These are phyloP conservation scores for Cossypha polioptera DNA, from an alignment of 2,797 vertebrate species.

Conservation along the genomic window DNA sequence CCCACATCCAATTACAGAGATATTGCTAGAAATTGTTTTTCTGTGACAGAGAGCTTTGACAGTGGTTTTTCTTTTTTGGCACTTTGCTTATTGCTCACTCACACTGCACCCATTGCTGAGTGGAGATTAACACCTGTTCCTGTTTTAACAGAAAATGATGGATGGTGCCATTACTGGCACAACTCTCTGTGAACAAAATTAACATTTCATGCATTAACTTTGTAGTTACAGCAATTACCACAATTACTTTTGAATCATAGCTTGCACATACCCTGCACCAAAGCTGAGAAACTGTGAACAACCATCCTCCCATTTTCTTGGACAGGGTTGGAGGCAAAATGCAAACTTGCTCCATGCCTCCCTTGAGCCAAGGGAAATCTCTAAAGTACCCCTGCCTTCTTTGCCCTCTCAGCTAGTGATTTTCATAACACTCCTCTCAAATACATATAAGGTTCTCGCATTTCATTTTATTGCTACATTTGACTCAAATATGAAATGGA, in stretches of 20 bases:
- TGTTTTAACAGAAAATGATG: slow-evolving; percentile 54
- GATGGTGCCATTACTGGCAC: slow-evolving; percentile 50
- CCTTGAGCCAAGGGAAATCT: background rate
- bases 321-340: background rate
- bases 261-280: background rate
- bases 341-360: background rate
- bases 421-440: background rate
- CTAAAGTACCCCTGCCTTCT: background rate
- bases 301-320: background rate
- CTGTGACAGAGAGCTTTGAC: slow-evolving; percentile 1
- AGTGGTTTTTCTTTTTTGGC: slow-evolving; percentile 27
- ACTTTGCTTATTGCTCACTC: background rate
- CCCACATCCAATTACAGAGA: slow-evolving; percentile 31
- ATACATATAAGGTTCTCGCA: background rate
- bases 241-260: slow-evolving; percentile 50
- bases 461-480: slow-evolving; percentile 33
- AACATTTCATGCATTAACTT: slow-evolving; percentile 13
- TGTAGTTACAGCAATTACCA: slow-evolving; percentile 42
- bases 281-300: background rate
- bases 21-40: slow-evolving; percentile 25
- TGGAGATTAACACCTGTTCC: slow-evolving; percentile 60
- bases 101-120: background rate
- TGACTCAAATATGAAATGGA: slow-evolving; percentile 10
- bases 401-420: background rate
- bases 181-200: slow-evolving; percentile 43